These are phyloP conservation scores for Heteromormyrus szaboi DNA, from an alignment of 2,797 vertebrate genomes.

Conservation along the genomic window DNA sequence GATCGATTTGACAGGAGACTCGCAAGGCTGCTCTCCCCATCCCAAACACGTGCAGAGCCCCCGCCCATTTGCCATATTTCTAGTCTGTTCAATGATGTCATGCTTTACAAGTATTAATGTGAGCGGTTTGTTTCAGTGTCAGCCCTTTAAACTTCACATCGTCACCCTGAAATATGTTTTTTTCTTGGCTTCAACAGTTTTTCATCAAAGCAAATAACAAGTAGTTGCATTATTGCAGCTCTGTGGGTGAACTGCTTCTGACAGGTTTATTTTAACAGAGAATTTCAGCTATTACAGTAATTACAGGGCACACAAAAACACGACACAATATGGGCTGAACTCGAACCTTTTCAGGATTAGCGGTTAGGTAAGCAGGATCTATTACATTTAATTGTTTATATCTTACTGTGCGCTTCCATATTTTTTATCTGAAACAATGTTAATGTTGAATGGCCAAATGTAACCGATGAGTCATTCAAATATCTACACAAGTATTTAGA, in stretches of 20 bases:
- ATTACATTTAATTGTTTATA: not conserved
- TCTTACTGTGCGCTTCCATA: not conserved
- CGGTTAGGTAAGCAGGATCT: not conserved
- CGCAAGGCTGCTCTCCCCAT: conserved; percentile 61
- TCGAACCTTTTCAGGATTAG: not conserved
- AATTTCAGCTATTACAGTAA: not conserved
- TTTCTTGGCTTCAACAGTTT: not conserved
- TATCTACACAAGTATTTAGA: not conserved
- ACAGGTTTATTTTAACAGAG: not conserved
- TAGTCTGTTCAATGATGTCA: conserved; percentile 63
- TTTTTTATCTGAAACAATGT: not conserved
- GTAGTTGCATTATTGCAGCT: not conserved
- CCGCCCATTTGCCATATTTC: conserved; percentile 58
- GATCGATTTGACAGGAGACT: conserved; percentile 70
- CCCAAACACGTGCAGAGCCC: conserved; percentile 65
- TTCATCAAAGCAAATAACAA: not conserved
- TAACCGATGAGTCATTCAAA: not conserved
- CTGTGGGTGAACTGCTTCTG: not conserved
- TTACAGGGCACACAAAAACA: not conserved
- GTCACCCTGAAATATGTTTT: not conserved
- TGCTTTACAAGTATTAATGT: conserved; percentile 49
- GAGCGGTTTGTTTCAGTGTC: conserved; percentile 24
- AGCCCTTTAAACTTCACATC: not conserved
- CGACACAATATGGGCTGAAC: not conserved
- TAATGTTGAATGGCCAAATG: not conserved